Base-by-base conservation (phyloP, 2,797 vertebrate genomes). In the Podarcis lilfordi region DNA sequence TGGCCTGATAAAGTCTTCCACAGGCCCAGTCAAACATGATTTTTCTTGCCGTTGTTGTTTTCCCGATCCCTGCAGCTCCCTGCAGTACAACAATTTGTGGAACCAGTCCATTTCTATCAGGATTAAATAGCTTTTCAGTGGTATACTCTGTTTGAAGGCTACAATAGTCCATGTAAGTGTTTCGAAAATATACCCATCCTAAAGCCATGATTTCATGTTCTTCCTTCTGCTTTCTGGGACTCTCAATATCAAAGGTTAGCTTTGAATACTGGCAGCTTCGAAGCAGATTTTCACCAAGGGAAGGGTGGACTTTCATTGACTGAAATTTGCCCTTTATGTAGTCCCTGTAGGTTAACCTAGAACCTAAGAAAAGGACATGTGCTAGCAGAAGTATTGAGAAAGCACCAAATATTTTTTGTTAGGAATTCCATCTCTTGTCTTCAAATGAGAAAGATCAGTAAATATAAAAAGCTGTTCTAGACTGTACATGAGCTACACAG, bases 21-120 rank as follows among this genome's bases (percentile, higher is more conserved):
- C 29, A 23, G 0, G 93, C 89, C 93, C 95, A 94, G 1, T 85
- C 86, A n/a, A 88, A 8, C 82, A 93, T 93, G n/a, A 94, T 76
- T 68, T 86, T 89, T 75, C n/a, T 82, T 55, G 89, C 85, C 9
- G 89, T 71, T 5, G 75, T 91, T 35, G 92, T 92, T 80, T 95
- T 95, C 27, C 94, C 92, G 9, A 92, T 69, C 1, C 89, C 91
- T 7, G 92, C 84, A 2, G 40, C 88, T 32, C 93, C 94, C 11
- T 87, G 69, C 5, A 94, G 59, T 5, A 92, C 50, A 10, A 91
- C 84, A 0, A 85, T 81, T 71, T 81, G 81, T 29, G 92, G 87
- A 17, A 5, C 15, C 5, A 43, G n/a, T n/a, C 43, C 83, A n/a
- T 79, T 2, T 55, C 82, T 40, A 79, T 87, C 77, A 76, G 82